phyloP scores from a whole-genome alignment of 2,888 invertebrate genomes.

The Acleris laterana region DNA sequence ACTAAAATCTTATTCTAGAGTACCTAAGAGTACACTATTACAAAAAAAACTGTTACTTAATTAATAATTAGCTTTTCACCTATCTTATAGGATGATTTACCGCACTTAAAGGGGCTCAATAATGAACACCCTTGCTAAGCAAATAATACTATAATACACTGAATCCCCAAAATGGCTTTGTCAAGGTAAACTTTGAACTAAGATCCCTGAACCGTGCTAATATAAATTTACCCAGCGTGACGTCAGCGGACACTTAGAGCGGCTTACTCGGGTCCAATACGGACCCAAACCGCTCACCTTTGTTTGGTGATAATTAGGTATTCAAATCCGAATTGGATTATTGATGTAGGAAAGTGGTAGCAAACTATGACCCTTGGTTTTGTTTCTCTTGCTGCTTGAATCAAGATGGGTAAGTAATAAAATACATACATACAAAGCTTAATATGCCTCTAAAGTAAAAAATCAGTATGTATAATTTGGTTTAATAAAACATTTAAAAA shows the following conservation, averaged over 20 bases:
- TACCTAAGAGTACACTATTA: too few relatives aligned
- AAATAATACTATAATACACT: background rate
- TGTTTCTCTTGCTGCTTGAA: too few relatives aligned
- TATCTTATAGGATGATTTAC: background rate
- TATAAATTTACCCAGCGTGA: slow-evolving; percentile 24
- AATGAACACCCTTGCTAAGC: background rate
- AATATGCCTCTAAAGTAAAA: too few relatives aligned
- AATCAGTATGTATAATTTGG: too few relatives aligned
- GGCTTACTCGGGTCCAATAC: slow-evolving; percentile 12
- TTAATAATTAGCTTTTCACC: background rate
- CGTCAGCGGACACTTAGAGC: slow-evolving; percentile 20
- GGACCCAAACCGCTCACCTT: slow-evolving; percentile 25
- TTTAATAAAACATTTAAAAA: too few relatives aligned
- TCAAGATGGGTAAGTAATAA: too few relatives aligned
- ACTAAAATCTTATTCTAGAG: too few relatives aligned
- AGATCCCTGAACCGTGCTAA: slow-evolving; percentile 7
- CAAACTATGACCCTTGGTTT: background rate
- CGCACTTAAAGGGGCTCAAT: too few relatives aligned
- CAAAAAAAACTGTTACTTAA: too few relatives aligned
- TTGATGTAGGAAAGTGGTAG: slow-evolving; percentile 8
- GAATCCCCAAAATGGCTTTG: slow-evolving; percentile 5
- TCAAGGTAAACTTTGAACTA: slow-evolving; percentile 22
- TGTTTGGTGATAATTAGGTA: slow-evolving; percentile 26
- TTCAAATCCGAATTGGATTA: slow-evolving; percentile 29
- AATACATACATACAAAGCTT: too few relatives aligned